Percentiles rank a stretch among this genome's conserved stretches.
phyloP scores from a whole-genome alignment of 2,113 vertebrate species.

The Polypterus senegalus region DNA sequence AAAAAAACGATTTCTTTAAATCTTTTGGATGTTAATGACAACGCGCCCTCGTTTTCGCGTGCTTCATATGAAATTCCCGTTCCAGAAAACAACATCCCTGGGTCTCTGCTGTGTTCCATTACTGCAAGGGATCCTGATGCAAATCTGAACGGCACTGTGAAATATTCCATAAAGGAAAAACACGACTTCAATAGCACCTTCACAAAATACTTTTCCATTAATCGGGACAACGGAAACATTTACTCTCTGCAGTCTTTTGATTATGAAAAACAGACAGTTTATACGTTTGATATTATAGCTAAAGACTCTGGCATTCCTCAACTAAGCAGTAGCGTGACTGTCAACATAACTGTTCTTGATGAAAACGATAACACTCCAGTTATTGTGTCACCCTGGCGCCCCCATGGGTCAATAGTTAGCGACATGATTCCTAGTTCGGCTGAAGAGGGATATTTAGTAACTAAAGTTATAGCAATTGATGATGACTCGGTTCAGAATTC shows the following conservation, averaged over 20 bases:
- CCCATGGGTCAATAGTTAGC: conserved; percentile 19
- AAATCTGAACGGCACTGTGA: conserved; percentile 1
- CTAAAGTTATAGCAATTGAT: conserved; percentile 61
- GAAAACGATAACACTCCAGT: conserved; percentile 57
- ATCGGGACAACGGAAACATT: conserved; percentile 32
- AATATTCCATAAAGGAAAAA: conserved; percentile 5
- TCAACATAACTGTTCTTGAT: conserved; percentile 56
- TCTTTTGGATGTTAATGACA: conserved; percentile 48
- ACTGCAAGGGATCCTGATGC: conserved; percentile 39
- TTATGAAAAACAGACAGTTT: conserved; percentile 50
- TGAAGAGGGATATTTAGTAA: conserved; percentile 51
- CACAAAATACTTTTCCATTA: conserved; percentile 26
- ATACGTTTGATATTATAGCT: conserved; percentile 41
- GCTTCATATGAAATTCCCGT: conserved; percentile 35
- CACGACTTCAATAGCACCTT: not conserved
- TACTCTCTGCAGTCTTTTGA: conserved; percentile 46
- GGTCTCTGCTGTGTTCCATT: conserved; percentile 34
- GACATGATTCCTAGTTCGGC: conserved; percentile 46
- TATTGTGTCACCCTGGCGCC: conserved; percentile 43
- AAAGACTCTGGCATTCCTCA: conserved; percentile 49
- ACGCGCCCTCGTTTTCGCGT: conserved; percentile 39
- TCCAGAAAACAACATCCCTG: no score
- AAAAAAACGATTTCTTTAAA: conserved; percentile 33
- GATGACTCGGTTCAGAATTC: conserved; percentile 58
- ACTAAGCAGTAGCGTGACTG: conserved; percentile 36